A percentile compares a stretch with the other conserved stretches of the same genome.
Conservation (phyloP, 2,113 vertebrate species). For the Takifugu flavidus region DNA sequence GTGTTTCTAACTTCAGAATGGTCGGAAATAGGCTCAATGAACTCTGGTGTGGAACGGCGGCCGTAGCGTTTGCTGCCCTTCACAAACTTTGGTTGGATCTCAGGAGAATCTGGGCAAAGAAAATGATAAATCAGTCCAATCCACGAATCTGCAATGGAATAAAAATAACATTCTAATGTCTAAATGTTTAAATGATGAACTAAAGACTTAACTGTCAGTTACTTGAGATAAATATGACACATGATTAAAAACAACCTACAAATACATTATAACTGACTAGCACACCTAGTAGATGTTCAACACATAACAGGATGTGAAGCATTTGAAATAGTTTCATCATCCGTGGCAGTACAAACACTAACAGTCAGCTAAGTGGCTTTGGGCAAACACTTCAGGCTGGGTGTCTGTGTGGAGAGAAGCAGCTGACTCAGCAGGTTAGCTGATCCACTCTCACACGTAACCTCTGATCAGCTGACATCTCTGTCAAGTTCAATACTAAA, state of each 20-base stretch:
- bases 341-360: conserved; percentile 1
- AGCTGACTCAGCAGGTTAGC: conserved; percentile 35
- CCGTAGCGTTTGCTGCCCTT: conserved; percentile 91
- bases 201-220: not conserved
- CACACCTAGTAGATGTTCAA: too few relatives aligned
- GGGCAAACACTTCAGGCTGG: conserved; percentile 2
- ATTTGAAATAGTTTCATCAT: not conserved
- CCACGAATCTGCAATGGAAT: not conserved
- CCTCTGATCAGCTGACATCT: not conserved
- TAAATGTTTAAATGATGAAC: not conserved
- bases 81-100: conserved; percentile 92
- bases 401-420: conserved; percentile 9
- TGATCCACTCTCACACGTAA: conserved; percentile 8
- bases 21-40: conserved; percentile 72
- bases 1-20: conserved; percentile 66
- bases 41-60: conserved; percentile 86
- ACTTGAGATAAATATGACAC: too few relatives aligned
- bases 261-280: too few relatives aligned
- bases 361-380: conserved; percentile 24
- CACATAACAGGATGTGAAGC: not conserved
- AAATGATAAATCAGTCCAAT: not conserved
- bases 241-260: not conserved
- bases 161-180: too few relatives aligned
- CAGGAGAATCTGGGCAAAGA: conserved; percentile 72
- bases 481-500: conserved; percentile 9